Conservation (phyloP, 2,888 invertebrate genomes). For the Eudasyphora cyanicolor region DNA sequence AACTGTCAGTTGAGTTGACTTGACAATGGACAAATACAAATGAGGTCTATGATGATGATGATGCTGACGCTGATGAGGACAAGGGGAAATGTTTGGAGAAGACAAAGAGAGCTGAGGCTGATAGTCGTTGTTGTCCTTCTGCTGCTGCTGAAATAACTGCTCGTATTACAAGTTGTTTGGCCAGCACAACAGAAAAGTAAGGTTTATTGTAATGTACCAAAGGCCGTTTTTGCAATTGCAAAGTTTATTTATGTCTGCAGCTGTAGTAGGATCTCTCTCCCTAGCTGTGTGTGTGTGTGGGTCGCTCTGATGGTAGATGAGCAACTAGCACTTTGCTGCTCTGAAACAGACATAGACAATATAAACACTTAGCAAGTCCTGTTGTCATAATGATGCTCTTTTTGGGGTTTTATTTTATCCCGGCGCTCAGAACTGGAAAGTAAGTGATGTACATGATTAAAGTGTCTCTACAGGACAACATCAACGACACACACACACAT, state of each 20-base stretch:
- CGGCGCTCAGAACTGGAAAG: conserved; percentile 21
- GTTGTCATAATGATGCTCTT: conserved; percentile 50
- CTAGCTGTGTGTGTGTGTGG: conserved; percentile 33
- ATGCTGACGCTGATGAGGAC: background rate
- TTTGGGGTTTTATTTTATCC: conserved; percentile 34
- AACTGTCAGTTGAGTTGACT: background rate
- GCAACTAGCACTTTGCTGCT: background rate
- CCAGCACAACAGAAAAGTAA: background rate
- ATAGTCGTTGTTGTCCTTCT: conserved; percentile 9
- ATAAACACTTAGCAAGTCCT: conserved; percentile 14
- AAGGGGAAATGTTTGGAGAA: background rate
- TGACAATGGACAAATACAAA: conserved; percentile 7
- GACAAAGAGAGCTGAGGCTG: conserved; percentile 21
- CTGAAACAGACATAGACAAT: background rate
- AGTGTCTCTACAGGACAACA: conserved; percentile 56
- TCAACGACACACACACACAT: background rate
- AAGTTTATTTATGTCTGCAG: conserved; percentile 10
- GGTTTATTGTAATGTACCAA: conserved; percentile 14
- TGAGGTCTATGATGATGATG: conserved; percentile 15
- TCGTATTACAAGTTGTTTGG: conserved; percentile 1
- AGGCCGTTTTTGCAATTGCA: background rate
- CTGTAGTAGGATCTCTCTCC: too few relatives aligned
- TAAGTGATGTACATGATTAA: conserved; percentile 66
- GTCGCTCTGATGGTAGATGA: too few relatives aligned
- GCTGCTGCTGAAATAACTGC: conserved; percentile 7